Conservation (phyloP, 2,797 vertebrate genomes). For the Psittacula echo region DNA sequence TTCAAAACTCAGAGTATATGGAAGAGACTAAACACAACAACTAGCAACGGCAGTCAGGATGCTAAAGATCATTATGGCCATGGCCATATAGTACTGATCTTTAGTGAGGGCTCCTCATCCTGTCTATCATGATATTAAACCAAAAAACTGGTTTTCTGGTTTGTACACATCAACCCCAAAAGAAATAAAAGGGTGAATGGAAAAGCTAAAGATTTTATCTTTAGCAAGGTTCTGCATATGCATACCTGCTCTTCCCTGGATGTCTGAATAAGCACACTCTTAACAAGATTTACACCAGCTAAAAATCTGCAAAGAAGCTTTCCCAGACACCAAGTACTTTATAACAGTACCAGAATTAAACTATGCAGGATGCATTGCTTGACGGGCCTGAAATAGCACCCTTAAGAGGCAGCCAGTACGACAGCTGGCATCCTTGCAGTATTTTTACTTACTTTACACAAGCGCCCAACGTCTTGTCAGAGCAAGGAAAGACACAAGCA, state of each 20-base stretch:
- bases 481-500: background rate
- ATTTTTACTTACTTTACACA: fast-evolving
- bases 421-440: fast-evolving
- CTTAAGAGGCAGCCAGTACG: fast-evolving
- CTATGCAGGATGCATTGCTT: fast-evolving
- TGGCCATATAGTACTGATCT: fast-evolving
- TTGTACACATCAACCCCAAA: background rate
- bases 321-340: fast-evolving
- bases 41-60: background rate
- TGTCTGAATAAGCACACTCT: fast-evolving
- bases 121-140: fast-evolving
- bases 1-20: background rate
- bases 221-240: fast-evolving
- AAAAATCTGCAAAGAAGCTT: fast-evolving
- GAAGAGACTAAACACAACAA: background rate
- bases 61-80: background rate
- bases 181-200: fast-evolving
- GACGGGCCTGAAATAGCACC: too few species aligned
- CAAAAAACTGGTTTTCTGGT: background rate
- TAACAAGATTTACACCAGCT: too few species aligned
- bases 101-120: background rate
- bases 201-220: background rate
- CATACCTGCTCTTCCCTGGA: fast-evolving
- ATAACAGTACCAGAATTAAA: fast-evolving
- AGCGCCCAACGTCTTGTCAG: background rate